Conservation (phyloP, 2,888 invertebrate species). For the Sicus ferrugineus region DNA sequence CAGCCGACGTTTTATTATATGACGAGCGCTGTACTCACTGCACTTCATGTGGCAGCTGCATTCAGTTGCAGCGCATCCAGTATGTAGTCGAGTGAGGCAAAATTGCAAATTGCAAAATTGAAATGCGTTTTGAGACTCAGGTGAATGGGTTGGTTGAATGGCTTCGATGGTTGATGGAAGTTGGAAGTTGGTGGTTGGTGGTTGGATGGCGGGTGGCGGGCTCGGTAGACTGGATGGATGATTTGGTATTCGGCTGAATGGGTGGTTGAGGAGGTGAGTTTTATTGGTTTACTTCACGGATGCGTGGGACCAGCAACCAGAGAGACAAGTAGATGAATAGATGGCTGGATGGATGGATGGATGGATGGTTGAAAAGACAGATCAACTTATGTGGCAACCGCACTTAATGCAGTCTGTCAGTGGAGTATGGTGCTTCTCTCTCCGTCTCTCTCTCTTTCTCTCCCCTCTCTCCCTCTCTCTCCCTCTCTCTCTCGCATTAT, state of each 20-base stretch:
- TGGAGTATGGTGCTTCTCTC: not conserved
- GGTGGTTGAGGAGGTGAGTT: not conserved
- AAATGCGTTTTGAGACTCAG: slow-evolving; percentile 30
- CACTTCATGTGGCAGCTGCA: not conserved
- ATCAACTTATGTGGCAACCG: slow-evolving; percentile 2
- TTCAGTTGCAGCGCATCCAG: slow-evolving; percentile 37
- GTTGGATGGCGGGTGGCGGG: not conserved
- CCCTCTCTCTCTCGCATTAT: not conserved
- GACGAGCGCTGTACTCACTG: not conserved
- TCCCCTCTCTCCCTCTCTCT: not conserved
- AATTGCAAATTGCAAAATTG: slow-evolving; percentile 44
- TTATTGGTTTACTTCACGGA: slow-evolving; percentile 17
- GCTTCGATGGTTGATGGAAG: not conserved
- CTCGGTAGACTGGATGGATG: slow-evolving; percentile 7
- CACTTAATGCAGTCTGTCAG: slow-evolving; percentile 5
- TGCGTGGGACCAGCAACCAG: not conserved
- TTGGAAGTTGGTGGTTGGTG: not conserved
- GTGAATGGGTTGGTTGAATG: slow-evolving; percentile 11
- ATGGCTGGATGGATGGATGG: not conserved
- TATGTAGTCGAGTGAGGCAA: slow-evolving; percentile 43
- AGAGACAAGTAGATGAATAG: not conserved
- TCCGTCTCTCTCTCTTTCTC: not conserved
- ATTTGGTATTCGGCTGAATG: not conserved
- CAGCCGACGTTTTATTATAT: not conserved
- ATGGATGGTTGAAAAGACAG: slow-evolving; percentile 4